Evolutionary conservation across 1,140 invertebrate species (phyloP), one percentile per base, ranked within the genome.

Genomic region (Bombus turneri): DNA sequence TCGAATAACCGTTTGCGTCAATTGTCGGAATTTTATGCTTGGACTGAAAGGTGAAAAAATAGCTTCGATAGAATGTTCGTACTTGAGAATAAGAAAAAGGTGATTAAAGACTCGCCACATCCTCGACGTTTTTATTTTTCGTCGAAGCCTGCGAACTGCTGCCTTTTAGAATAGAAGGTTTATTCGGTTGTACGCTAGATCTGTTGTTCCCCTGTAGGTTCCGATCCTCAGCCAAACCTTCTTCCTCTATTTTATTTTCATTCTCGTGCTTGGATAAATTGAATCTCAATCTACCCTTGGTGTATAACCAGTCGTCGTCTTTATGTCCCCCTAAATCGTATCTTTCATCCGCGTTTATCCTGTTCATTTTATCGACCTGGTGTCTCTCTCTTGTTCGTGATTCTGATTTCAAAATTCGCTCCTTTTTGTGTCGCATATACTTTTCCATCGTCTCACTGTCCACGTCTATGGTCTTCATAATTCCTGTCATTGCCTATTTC

Each of bases 251-350:
- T 0, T 74, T 59, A 6, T 47, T 78, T 34, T 39, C 31, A 31
- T 80, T 37, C 15, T 80, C 59, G 15, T 34, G 68, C 0, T 81
- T 22, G 39, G 53, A 37, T 18, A 37, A 66, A 34, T 37, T 13
- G 69, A 81, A 74, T 34, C 69, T 73, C 59, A 43, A 59, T 47
- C 6, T 43, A 12, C 79, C 75, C 13, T 25, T 62, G 0, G 79
- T 43, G 10, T 31, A n/a, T 28, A 41, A 53, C 25, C 34, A 57
- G 6, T 25, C 15, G 4, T 57, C 68, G n/a, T 73, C 47, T 4
- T 87, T 81, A n/a, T 66, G 34, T 12, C n/a, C 69, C 3, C 22
- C 31, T 3, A 43, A 75, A 4, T 87, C 62, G n/a, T 64, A 75
- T 8, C 15, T 87, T 34, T 22, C 57, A 1, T 69, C 41, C 18